Conservation (phyloP, 2,797 vertebrate genomes). For the Phataginus tetradactyla region DNA sequence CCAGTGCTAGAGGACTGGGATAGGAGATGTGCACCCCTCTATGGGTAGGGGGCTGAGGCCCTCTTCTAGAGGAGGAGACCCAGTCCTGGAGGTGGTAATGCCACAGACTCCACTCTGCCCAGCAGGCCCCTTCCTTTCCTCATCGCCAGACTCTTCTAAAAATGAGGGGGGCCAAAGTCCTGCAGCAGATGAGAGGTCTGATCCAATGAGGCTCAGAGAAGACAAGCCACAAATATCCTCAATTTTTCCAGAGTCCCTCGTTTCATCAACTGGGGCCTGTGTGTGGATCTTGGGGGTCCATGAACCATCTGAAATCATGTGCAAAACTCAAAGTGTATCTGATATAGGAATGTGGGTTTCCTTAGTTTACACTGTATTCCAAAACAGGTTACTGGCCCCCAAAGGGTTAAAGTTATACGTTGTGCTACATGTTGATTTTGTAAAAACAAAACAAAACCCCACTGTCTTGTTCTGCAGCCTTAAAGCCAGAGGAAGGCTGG, state of each 20-base stretch:
- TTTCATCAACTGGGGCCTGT: background rate
- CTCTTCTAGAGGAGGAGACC: background rate
- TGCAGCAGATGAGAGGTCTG: background rate
- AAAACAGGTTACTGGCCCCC: background rate
- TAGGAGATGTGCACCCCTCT: no score
- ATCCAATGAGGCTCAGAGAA: background rate
- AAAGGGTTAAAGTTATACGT: background rate
- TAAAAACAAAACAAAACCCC: background rate
- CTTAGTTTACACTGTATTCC: background rate
- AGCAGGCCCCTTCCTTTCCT: background rate
- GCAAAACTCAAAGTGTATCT: background rate
- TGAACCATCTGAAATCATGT: background rate
- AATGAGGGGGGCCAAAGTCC: background rate
- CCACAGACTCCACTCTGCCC: background rate
- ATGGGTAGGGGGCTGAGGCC: background rate
- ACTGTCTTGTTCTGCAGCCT: background rate
- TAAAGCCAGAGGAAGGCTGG: background rate
- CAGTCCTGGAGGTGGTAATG: background rate
- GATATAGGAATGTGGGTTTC: background rate
- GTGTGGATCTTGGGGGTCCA: background rate
- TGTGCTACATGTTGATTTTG: background rate
- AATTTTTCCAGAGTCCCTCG: background rate
- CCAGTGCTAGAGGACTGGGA: background rate
- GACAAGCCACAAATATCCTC: background rate
- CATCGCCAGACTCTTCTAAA: background rate